A percentile compares a stretch with the other conserved stretches of the same genome.
Conservation (phyloP, 2,113 vertebrate species). For the Connochaetes taurinus region DNA sequence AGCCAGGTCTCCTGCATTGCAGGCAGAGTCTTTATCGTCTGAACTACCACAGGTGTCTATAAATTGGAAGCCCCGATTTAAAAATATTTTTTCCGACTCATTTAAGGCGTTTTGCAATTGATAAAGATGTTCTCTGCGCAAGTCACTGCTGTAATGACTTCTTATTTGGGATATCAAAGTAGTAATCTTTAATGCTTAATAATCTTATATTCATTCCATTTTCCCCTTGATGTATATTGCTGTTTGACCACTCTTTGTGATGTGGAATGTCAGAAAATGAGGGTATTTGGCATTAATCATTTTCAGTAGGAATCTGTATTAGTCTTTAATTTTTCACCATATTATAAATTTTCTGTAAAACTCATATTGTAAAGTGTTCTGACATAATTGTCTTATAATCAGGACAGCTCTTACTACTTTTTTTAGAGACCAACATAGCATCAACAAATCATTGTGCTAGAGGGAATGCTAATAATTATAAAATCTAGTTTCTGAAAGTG, state of each 20-base stretch:
- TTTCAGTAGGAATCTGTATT: background rate
- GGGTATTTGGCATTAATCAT: background rate
- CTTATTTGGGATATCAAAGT: background rate
- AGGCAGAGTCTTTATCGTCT: background rate
- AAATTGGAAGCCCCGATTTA: background rate
- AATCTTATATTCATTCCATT: background rate
- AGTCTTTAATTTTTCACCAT: background rate
- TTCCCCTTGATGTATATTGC: background rate
- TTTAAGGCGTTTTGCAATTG: background rate
- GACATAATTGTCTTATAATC: background rate
- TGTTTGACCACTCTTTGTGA: background rate
- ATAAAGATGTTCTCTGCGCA: background rate
- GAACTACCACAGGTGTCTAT: background rate
- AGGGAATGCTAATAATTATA: background rate
- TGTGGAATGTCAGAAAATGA: background rate
- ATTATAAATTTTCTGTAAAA: background rate
- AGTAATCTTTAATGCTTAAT: background rate
- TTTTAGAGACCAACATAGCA: background rate
- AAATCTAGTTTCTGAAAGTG: background rate
- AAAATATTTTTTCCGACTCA: background rate
- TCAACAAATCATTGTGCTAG: background rate
- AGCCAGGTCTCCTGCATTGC: background rate
- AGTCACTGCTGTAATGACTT: background rate
- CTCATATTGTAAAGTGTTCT: background rate
- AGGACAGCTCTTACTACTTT: background rate